phyloP scores from a whole-genome alignment of 2,113 vertebrate species.

The Hippocampus mohnikei region DNA sequence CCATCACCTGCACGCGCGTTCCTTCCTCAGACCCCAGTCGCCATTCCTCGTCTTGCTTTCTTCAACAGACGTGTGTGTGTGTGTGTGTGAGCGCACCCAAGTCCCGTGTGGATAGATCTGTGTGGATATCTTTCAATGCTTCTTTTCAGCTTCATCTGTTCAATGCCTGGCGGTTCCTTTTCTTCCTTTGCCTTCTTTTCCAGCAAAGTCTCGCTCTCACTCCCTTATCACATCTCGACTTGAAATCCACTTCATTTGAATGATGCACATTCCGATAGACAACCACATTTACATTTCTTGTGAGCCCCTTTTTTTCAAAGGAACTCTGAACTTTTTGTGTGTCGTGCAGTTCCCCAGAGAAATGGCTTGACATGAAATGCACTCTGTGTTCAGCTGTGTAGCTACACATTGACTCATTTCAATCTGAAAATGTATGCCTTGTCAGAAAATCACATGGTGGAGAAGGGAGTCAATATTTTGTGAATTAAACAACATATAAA shows the following conservation, averaged over 20 bases:
- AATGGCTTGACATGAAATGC: slow-evolving; percentile 36
- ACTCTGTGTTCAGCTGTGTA: slow-evolving; percentile 36
- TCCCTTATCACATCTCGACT: slow-evolving; percentile 30
- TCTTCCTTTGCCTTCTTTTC: slow-evolving; percentile 18
- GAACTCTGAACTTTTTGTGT: slow-evolving; percentile 38
- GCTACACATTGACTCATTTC: slow-evolving; percentile 34
- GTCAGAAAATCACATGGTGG: slow-evolving; percentile 10
- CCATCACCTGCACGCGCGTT: slow-evolving; percentile 47
- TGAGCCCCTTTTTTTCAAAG: slow-evolving; percentile 43
- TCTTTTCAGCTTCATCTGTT: slow-evolving; percentile 30
- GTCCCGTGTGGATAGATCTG: slow-evolving; percentile 20
- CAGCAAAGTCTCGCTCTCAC: slow-evolving; percentile 29
- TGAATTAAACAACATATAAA: background rate
- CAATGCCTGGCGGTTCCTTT: slow-evolving; percentile 21
- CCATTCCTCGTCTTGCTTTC: slow-evolving; percentile 24
- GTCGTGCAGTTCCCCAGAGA: slow-evolving; percentile 39
- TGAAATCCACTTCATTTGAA: slow-evolving; percentile 23
- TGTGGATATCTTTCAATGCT: slow-evolving; percentile 36
- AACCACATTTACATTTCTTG: slow-evolving; percentile 44
- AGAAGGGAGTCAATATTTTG: slow-evolving; percentile 15
- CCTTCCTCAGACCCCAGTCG: slow-evolving; percentile 44
- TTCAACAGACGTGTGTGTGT: slow-evolving; percentile 28
- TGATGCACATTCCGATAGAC: slow-evolving; percentile 3
- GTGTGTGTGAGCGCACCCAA: background rate
- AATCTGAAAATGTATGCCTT: slow-evolving; percentile 28